A percentile compares a stretch with the other conserved stretches of the same genome.
Conservation (phyloP, 2,888 invertebrate genomes). For the Melieria crassipennis region DNA sequence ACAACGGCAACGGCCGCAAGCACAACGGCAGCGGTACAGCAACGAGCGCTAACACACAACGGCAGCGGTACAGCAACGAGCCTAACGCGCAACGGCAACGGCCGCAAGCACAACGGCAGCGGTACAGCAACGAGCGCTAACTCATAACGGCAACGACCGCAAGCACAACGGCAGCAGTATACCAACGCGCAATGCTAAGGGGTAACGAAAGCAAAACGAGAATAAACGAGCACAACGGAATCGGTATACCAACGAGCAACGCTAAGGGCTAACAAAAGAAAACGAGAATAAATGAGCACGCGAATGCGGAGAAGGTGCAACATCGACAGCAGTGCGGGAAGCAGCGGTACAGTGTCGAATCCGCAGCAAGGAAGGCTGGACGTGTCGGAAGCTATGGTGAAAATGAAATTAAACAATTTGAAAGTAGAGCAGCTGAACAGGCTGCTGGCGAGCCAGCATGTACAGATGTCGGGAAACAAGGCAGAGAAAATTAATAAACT, state of each 20-base stretch:
- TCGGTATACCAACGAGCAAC: too few relatives aligned
- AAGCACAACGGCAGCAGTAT: not conserved
- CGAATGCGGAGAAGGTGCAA: not conserved
- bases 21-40: not conserved
- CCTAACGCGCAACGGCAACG: not conserved
- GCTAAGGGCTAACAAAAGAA: too few relatives aligned
- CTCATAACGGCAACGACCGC: not conserved
- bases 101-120: not conserved
- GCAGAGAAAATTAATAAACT: slow-evolving; percentile 4
- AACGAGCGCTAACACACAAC: too few relatives aligned
- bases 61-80: too few relatives aligned
- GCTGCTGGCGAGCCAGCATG: not conserved
- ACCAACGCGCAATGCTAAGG: not conserved
- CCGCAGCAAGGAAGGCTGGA: not conserved
- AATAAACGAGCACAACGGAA: too few relatives aligned
- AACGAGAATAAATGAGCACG: too few relatives aligned
- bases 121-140: not conserved
- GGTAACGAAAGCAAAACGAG: not conserved
- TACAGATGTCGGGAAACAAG: not conserved
- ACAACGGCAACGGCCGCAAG: too few relatives aligned
- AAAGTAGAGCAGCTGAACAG: slow-evolving; percentile 2
- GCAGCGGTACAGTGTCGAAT: not conserved
- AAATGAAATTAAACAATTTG: slow-evolving; percentile 1
- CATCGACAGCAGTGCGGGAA: not conserved
- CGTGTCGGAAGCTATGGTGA: not conserved